Conservation (phyloP, 2,888 invertebrate genomes). For the Conops quadrifasciatus region DNA sequence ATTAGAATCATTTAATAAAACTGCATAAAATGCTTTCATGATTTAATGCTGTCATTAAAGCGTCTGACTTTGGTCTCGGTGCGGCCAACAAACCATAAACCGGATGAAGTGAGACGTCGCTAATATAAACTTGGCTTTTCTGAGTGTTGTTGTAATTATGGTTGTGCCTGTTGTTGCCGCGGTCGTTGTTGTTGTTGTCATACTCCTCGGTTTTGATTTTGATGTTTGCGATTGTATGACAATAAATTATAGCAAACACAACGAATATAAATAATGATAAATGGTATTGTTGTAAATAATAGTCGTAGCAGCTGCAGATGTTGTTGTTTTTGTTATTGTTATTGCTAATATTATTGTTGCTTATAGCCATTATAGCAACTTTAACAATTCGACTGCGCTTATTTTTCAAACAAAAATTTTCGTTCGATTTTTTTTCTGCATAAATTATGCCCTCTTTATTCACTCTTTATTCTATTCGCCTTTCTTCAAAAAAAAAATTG, state of each 20-base stretch:
- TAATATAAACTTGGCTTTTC: neutral
- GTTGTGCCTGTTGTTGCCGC: conserved; percentile 7
- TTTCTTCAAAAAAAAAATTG: too few species aligned
- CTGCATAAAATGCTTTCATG: conserved; percentile 15
- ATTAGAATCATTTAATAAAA: neutral
- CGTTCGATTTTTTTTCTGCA: too few species aligned
- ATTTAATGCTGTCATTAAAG: conserved; percentile 34
- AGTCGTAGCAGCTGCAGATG: too few species aligned
- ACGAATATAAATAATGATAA: conserved; percentile 2
- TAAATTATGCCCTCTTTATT: too few species aligned
- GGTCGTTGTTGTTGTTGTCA: conserved; percentile 6
- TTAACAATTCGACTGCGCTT: neutral
- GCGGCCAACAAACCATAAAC: neutral
- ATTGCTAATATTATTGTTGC: too few species aligned
- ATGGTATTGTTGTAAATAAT: neutral
- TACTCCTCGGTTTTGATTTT: neutral
- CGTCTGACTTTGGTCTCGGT: conserved; percentile 27
- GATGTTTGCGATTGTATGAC: neutral
- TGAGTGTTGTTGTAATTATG: conserved; percentile 1
- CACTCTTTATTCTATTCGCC: too few species aligned
- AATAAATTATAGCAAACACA: neutral
- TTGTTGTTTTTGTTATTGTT: too few species aligned
- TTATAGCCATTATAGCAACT: neutral
- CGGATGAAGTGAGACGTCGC: neutral
- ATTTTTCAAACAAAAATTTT: conserved; percentile 9